phyloP scores from a whole-genome alignment of 2,797 vertebrate genomes.

The Synanceia verrucosa region DNA sequence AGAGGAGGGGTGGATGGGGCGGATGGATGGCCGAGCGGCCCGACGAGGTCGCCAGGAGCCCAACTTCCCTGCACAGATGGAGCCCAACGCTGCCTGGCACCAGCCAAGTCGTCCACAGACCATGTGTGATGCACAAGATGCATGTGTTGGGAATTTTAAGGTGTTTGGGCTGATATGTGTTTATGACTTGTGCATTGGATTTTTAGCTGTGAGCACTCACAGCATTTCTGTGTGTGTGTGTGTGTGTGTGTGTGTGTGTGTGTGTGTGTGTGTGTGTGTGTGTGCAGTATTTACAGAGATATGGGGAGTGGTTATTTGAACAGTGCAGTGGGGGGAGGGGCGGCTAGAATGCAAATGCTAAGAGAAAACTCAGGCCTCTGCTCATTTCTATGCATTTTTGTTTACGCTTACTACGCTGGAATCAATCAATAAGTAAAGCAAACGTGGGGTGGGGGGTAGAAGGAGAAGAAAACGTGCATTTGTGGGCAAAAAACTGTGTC shows the following conservation, averaged over 20 bases:
- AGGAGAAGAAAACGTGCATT: conserved; percentile 37
- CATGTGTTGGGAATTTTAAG: conserved; percentile 41
- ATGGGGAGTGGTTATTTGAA: conserved; percentile 42
- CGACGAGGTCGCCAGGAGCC: conserved; percentile 77
- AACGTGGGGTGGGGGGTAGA: conserved; percentile 12
- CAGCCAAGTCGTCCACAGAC: conserved; percentile 43
- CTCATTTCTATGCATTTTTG: conserved; percentile 61
- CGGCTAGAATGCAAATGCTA: conserved; percentile 80
- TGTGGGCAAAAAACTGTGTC: conserved; percentile 60
- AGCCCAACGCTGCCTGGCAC: conserved; percentile 48
- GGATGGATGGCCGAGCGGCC: conserved; percentile 62
- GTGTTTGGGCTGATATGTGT: conserved; percentile 12
- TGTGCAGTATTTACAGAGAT: conserved; percentile 36
- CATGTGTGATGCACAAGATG: conserved; percentile 29
- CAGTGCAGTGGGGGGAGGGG: conserved; percentile 31
- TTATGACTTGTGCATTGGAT: conserved; percentile 30
- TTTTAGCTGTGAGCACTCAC: conserved; percentile 10
- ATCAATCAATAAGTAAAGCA: conserved; percentile 75
- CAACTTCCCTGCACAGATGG: conserved; percentile 87
- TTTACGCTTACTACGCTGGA: conserved; percentile 51
- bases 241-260: conserved; percentile 1
- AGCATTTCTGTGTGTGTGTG: conserved; percentile 1
- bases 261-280: conserved; percentile 8
- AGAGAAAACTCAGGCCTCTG: conserved; percentile 75
- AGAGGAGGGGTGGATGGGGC: conserved; percentile 30